Conservation (phyloP, 2,888 invertebrate species). For the Drosophila planitibia region DNA sequence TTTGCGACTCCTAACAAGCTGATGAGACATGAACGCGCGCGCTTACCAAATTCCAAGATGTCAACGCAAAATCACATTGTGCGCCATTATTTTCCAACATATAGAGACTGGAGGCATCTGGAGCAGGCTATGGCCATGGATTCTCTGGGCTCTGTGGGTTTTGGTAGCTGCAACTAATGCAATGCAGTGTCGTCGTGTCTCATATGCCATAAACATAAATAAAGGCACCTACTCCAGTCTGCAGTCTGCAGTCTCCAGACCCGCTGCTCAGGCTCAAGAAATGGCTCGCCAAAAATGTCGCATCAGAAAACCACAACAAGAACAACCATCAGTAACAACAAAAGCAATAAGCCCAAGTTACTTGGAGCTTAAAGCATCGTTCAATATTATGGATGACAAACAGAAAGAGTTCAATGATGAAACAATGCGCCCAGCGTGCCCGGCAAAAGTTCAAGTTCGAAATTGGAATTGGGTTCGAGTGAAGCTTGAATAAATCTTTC, state of each 20-base stretch:
- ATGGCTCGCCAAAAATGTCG: conserved; percentile 58
- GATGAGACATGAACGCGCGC: conserved; percentile 83
- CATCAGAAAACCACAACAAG: conserved; percentile 31
- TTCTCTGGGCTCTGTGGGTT: conserved; percentile 1
- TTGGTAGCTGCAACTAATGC: conserved; percentile 68
- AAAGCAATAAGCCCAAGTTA: conserved; percentile 6
- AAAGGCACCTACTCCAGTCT: conserved; percentile 75
- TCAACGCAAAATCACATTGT: conserved; percentile 83
- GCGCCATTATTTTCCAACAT: conserved; percentile 73
- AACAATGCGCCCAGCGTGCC: conserved; percentile 35
- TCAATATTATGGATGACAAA: conserved; percentile 54
- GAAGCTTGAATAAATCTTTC: conserved; percentile 36
- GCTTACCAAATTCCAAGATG: conserved; percentile 84
- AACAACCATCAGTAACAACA: conserved; percentile 18
- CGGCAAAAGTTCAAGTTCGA: background rate
- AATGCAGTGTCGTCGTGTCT: conserved; percentile 79
- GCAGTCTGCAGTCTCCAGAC: background rate
- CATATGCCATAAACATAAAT: conserved; percentile 83
- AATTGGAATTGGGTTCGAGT: conserved; percentile 3
- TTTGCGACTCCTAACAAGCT: conserved; percentile 79
- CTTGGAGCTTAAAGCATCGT: conserved; percentile 9
- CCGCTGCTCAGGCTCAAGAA: conserved; percentile 9
- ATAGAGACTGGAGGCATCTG: conserved; percentile 45
- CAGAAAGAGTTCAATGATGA: conserved; percentile 44
- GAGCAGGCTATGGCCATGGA: conserved; percentile 30